Percentiles rank a stretch among this genome's conserved stretches.
Evolutionary conservation across 2,888 invertebrate genomes (phyloP).

Genomic region (Caenorhabditis angaria): DNA sequence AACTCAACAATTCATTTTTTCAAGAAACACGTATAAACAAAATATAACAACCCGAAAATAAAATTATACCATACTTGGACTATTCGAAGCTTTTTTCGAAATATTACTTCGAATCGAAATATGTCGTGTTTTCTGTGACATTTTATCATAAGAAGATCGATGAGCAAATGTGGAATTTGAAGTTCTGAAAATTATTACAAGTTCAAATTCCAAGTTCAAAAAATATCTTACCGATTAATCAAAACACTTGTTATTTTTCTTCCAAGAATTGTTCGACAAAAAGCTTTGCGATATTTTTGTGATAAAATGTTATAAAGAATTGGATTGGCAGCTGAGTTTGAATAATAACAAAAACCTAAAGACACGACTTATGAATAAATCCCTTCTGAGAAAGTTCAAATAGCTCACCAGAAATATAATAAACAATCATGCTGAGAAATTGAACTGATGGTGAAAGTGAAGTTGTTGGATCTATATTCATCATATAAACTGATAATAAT

Average conservation of each 20-base stretch:
- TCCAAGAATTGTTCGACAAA: slow-evolving; percentile 72
- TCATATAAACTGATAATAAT: slow-evolving; percentile 78
- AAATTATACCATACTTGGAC: not conserved
- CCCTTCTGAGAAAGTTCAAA: not conserved
- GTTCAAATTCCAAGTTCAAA: not conserved
- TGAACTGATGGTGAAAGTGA: slow-evolving; percentile 44
- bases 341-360: slow-evolving; percentile 68
- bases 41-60: not conserved
- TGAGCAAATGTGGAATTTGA: not conserved
- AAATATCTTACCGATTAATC: not conserved
- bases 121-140: not conserved
- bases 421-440: slow-evolving; percentile 48
- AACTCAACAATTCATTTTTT: not conserved
- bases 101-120: not conserved
- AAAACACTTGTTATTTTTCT: slow-evolving; percentile 33
- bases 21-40: not conserved
- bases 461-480: slow-evolving; percentile 38
- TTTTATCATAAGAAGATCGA: not conserved
- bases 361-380: not conserved
- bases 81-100: not conserved
- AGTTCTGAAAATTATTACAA: not conserved
- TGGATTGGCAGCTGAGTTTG: slow-evolving; percentile 78
- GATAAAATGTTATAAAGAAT: slow-evolving; percentile 79
- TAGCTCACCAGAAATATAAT: slow-evolving; percentile 58
- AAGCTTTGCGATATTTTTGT: slow-evolving; percentile 77